Evolutionary conservation across 2,113 vertebrate genomes (phyloP).

Genomic region (Geothlypis trichas): DNA sequence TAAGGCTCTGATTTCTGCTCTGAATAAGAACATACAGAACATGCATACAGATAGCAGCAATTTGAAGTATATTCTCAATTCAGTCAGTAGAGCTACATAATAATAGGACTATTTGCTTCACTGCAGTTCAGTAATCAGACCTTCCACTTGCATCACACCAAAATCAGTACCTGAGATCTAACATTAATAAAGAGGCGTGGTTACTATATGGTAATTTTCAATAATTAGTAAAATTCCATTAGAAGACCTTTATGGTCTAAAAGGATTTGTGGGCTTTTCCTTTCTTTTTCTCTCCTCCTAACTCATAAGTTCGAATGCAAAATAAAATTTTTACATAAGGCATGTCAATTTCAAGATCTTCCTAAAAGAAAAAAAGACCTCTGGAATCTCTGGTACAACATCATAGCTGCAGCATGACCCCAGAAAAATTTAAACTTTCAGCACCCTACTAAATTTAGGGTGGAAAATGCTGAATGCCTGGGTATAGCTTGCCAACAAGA

Average conservation of each 20-base stretch:
- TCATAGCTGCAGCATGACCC: background rate
- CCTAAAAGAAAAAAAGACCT: background rate
- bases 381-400: background rate
- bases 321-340: background rate
- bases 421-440: background rate
- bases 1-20: background rate
- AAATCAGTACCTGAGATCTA: background rate
- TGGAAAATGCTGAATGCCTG: background rate
- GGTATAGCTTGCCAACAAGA: background rate
- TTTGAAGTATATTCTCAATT: background rate
- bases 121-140: background rate
- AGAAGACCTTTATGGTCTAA: background rate
- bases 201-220: background rate
- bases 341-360: background rate
- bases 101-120: background rate
- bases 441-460: background rate
- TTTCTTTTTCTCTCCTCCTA: background rate
- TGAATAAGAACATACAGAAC: background rate
- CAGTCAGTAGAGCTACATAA: background rate
- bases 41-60: background rate
- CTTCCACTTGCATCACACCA: background rate
- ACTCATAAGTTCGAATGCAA: background rate
- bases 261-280: fast-evolving
- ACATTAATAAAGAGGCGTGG: background rate
- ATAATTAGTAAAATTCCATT: background rate